These are phyloP conservation scores for Paraescarpia echinospica DNA, from an alignment of 1,140 invertebrate genomes.

Conservation along the genomic window DNA sequence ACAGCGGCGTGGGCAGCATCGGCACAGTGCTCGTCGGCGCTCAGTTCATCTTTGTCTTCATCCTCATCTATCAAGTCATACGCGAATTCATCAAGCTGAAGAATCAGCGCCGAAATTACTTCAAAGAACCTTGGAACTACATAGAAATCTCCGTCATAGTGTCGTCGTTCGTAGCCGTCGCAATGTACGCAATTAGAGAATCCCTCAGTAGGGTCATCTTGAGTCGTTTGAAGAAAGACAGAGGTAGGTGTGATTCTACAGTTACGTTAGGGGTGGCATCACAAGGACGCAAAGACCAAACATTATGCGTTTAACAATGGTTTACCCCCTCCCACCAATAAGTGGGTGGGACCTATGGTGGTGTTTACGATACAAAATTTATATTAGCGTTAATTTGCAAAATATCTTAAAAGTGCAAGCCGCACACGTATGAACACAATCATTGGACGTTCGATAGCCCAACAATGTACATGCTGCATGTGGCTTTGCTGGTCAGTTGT, in stretches of 20 bases:
- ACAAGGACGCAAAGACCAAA: no score
- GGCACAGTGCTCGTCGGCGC: slow-evolving; percentile 24
- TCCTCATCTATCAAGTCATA: slow-evolving; percentile 29
- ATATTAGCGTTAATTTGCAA: no score
- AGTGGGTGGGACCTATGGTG: no score
- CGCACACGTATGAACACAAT: no score
- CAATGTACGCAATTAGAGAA: slow-evolving; percentile 43
- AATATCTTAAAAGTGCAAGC: no score
- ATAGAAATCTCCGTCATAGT: slow-evolving; percentile 46
- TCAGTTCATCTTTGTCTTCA: slow-evolving; percentile 29
- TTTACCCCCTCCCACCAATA: no score
- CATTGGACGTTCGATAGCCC: no score
- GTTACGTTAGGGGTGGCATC: not conserved
- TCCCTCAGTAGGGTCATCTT: slow-evolving; percentile 40
- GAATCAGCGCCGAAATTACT: slow-evolving; percentile 41
- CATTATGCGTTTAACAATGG: no score
- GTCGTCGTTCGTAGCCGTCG: slow-evolving; percentile 44
- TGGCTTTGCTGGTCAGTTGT: no score
- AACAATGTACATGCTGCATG: no score
- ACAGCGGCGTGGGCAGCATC: slow-evolving; percentile 23
- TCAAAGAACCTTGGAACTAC: slow-evolving; percentile 52
- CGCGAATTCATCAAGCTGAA: slow-evolving; percentile 23
- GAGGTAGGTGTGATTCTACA: slow-evolving; percentile 8
- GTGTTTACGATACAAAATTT: no score
- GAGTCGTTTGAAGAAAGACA: slow-evolving; percentile 36